phyloP scores from a whole-genome alignment of 1,140 invertebrate genomes.

The Coelopa frigida region DNA sequence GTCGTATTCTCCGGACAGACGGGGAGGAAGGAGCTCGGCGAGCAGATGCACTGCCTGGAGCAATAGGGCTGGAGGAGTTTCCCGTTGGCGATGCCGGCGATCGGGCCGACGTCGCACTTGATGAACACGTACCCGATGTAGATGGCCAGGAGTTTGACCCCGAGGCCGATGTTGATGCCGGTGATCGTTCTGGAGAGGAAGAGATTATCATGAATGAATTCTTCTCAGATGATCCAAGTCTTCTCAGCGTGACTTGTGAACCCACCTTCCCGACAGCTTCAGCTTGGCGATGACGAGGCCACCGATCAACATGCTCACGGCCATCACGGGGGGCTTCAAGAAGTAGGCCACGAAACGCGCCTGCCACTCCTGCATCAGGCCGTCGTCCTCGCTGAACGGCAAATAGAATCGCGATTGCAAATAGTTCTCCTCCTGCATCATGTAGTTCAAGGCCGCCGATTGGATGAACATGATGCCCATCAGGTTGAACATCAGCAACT shows the following conservation, averaged over 20 bases:
- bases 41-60: conserved; percentile 56
- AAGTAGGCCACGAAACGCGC: conserved; percentile 49
- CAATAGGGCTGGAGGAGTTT: conserved; percentile 50
- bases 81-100: conserved; percentile 44
- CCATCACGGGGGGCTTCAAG: conserved; percentile 56
- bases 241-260: background rate
- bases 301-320: conserved; percentile 52
- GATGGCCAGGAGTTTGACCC: conserved; percentile 41
- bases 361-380: conserved; percentile 50
- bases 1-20: conserved; percentile 53
- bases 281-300: conserved; percentile 56
- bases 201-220: background rate
- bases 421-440: conserved; percentile 50
- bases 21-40: conserved; percentile 54
- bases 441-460: conserved; percentile 52
- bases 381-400: conserved; percentile 50
- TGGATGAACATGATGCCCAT: conserved; percentile 51
- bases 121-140: conserved; percentile 54
- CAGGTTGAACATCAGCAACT: conserved; percentile 53
- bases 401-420: conserved; percentile 54
- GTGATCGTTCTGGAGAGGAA: conserved; percentile 23
- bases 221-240: background rate
- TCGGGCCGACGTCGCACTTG: conserved; percentile 49
- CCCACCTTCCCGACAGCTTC: conserved; percentile 48
- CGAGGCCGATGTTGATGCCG: conserved; percentile 48